A percentile compares a stretch with the other conserved stretches of the same genome.
Conservation (phyloP, 2,888 invertebrate genomes). For the Cheilosia urbana region DNA sequence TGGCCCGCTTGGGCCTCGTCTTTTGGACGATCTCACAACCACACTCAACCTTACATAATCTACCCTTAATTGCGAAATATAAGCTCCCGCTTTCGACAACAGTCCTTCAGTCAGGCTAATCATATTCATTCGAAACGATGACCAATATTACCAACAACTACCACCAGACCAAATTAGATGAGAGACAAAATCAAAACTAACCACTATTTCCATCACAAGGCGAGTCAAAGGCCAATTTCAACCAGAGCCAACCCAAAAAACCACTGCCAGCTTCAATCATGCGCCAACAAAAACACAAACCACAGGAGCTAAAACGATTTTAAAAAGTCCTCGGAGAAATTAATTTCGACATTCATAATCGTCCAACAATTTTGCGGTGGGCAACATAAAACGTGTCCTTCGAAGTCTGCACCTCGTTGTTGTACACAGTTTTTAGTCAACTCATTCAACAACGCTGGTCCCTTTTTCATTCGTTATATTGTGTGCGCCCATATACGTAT, state of each 20-base stretch:
- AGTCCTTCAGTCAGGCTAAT: no score
- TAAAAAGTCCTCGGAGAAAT: constrained; percentile 39
- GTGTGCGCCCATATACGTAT: neutral
- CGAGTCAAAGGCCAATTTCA: constrained; percentile 22
- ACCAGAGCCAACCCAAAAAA: neutral
- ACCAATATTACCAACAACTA: no score
- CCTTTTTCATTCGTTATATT: constrained; percentile 3
- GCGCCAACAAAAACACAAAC: constrained; percentile 31
- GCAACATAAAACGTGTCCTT: constrained; percentile 49
- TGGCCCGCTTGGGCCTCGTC: no score
- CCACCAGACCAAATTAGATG: neutral
- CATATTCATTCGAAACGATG: no score
- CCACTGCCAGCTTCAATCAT: constrained; percentile 24
- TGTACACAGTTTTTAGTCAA: neutral
- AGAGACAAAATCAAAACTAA: constrained; percentile 10
- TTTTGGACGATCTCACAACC: no score
- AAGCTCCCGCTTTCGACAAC: no score
- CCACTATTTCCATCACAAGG: constrained; percentile 11
- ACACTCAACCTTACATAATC: no score
- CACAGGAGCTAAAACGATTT: constrained; percentile 35
- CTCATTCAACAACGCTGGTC: neutral
- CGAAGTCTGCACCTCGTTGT: constrained; percentile 21
- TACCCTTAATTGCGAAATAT: no score
- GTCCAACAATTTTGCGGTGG: constrained; percentile 53
- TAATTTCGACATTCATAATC: constrained; percentile 59